A percentile compares a stretch with the other conserved stretches of the same genome.
Evolutionary conservation across 2,888 invertebrate genomes (phyloP).

Genomic region (Automeris io): DNA sequence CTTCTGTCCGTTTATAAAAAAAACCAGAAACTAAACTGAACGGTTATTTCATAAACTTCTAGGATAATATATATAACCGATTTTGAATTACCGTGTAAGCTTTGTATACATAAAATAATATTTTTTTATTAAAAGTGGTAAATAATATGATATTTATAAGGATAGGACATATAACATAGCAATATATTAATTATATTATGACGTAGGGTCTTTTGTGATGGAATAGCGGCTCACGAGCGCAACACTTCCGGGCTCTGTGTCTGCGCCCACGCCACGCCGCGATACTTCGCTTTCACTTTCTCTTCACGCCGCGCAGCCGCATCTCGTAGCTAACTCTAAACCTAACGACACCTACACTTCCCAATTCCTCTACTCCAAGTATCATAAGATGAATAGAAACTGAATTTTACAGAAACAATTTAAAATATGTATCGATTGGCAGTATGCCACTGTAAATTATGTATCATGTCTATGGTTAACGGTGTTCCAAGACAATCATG

Average conservation of each 20-base stretch:
- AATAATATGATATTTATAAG: background rate
- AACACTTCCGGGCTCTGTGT: slow-evolving; percentile 68
- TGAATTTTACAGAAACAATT: background rate
- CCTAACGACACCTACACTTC: slow-evolving; percentile 47
- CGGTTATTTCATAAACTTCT: too few relatives aligned
- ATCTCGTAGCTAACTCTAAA: slow-evolving; percentile 50
- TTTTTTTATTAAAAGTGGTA: background rate
- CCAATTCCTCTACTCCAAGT: slow-evolving; percentile 53
- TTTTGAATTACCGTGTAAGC: too few relatives aligned
- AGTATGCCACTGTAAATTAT: slow-evolving; percentile 6
- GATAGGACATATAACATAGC: background rate
- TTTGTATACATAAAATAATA: too few relatives aligned
- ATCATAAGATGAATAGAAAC: slow-evolving; percentile 42
- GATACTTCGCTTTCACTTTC: slow-evolving; percentile 69
- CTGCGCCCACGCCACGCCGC: slow-evolving; percentile 51
- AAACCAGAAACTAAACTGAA: too few relatives aligned
- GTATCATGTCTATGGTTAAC: slow-evolving; percentile 15
- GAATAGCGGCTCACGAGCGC: slow-evolving; percentile 40
- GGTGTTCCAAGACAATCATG: slow-evolving; percentile 23
- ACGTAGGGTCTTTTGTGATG: slow-evolving; percentile 53
- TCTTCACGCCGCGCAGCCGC: slow-evolving; percentile 47
- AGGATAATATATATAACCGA: too few relatives aligned
- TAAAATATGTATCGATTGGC: background rate
- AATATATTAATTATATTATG: slow-evolving; percentile 18
- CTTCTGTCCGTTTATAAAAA: too few relatives aligned